Percentiles rank a stretch among this genome's conserved stretches.
phyloP scores from a whole-genome alignment of 2,113 vertebrate species.

The Pampusana beccarii region DNA sequence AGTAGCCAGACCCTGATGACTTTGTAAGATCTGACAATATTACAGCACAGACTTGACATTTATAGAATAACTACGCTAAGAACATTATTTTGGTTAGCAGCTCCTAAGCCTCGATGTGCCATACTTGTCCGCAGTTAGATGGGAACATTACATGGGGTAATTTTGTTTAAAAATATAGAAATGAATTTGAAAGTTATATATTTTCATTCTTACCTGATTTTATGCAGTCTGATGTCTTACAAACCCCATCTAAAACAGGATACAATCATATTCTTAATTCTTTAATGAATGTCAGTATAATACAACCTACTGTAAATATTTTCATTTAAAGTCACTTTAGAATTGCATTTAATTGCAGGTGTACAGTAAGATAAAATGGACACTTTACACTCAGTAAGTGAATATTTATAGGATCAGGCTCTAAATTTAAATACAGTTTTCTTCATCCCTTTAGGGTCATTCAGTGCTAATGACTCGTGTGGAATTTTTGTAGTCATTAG shows the following conservation, averaged over 20 bases:
- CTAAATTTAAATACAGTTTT: not conserved
- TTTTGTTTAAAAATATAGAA: not conserved
- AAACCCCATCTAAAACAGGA: constrained; percentile 85
- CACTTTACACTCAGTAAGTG: not conserved
- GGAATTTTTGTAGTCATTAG: not conserved
- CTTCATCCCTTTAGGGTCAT: not conserved
- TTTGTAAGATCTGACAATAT: too few species aligned
- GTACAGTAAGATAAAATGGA: not conserved
- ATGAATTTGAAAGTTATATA: not conserved
- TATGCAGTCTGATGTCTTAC: constrained; percentile 91
- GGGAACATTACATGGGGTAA: not conserved
- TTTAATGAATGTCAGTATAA: not conserved
- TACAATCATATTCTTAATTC: not conserved
- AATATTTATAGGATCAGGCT: not conserved
- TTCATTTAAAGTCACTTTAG: not conserved
- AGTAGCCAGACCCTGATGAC: too few species aligned
- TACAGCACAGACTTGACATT: too few species aligned
- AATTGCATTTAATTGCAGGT: not conserved
- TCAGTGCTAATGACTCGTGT: not conserved
- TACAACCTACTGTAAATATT: not conserved
- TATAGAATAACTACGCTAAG: too few species aligned
- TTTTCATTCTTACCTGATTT: constrained; percentile 86
- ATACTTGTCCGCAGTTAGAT: too few species aligned
- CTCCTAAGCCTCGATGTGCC: too few species aligned
- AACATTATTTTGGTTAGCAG: too few species aligned